phyloP scores from a whole-genome alignment of 2,888 invertebrate genomes.

The Nomada lathburiana region DNA sequence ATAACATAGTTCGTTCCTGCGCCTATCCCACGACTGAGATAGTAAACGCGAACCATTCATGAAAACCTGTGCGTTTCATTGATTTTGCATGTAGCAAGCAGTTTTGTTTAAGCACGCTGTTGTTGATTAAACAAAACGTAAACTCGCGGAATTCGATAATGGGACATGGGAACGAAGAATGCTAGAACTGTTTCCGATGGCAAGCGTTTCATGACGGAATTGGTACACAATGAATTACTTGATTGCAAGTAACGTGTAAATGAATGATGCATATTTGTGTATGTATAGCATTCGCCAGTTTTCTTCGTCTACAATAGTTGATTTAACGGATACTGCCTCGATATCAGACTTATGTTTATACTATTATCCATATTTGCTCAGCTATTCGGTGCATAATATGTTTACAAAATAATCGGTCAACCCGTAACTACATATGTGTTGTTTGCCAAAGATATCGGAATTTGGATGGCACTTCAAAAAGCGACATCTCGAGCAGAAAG shows the following conservation, averaged over 20 bases:
- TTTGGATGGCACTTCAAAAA: slow-evolving; percentile 3
- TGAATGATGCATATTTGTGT: not conserved
- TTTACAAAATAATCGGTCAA: not conserved
- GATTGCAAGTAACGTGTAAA: not conserved
- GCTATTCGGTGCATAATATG: not conserved
- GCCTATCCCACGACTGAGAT: no score
- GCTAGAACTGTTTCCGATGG: not conserved
- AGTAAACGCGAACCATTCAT: not conserved
- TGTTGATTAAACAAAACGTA: slow-evolving; percentile 6
- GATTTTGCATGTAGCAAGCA: not conserved
- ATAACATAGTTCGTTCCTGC: not conserved
- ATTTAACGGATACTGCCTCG: no score
- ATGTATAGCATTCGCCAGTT: no score
- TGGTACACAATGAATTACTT: not conserved
- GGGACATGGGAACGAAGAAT: not conserved
- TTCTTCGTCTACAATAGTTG: no score
- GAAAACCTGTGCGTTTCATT: not conserved
- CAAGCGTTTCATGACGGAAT: not conserved
- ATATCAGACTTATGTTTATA: no score
- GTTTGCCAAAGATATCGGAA: not conserved
- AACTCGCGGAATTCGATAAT: not conserved
- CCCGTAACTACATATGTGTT: not conserved
- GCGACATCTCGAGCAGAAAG: slow-evolving; percentile 8
- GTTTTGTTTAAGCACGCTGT: not conserved
- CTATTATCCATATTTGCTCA: no score